Base-by-base conservation (phyloP, 2,797 vertebrate genomes). In the Austrolebias charrua region DNA sequence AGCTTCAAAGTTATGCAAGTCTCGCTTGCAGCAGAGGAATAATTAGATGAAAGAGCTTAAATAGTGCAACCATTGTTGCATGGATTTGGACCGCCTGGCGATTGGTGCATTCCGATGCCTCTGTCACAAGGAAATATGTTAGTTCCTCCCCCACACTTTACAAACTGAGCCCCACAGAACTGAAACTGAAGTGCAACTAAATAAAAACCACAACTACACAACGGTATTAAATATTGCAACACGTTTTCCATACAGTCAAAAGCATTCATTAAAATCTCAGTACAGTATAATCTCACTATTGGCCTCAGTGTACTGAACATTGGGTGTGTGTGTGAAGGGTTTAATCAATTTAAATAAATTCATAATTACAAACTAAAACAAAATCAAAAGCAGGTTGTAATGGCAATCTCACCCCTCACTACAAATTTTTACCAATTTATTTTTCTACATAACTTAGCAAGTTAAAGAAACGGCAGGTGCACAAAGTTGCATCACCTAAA, bases 51-150 rank as follows among this genome's bases (percentile, higher is more conserved):
- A 88, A 86, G 76, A 60, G 78, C 79, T 84, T 56, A 82, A 88
- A 91, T 90, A 91, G 86, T 84, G 55, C 80, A 52, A 50, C 83
- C 82, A 91, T 90, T 90, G 90, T 90, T 88, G 62, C 78, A 42
- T 1, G 73, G 62, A 71, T 57, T 66, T 9, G 43, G 70, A 76
- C 73, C 55, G 69, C 67, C 82, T 79, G 78, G 76, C 59, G 79
- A 89, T 90, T 89, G 89, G 87, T 88, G 84, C 75, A 84, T 89
- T 88, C 87, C 79, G 50, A 73, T 61, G 76, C 79, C 75, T 70
- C 56, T 42, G 79, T 88, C 85, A 86, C 82, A 84, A 73, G 80
- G 72, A 83, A 76, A 81, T 77, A 42, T 71, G 69, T 20, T 63
- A 66, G 81, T 71, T 83, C 86, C 82, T 86, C 89, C 88, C 81